Conservation (phyloP, 2,888 invertebrate genomes). For the Bruchidius siliquastri region DNA sequence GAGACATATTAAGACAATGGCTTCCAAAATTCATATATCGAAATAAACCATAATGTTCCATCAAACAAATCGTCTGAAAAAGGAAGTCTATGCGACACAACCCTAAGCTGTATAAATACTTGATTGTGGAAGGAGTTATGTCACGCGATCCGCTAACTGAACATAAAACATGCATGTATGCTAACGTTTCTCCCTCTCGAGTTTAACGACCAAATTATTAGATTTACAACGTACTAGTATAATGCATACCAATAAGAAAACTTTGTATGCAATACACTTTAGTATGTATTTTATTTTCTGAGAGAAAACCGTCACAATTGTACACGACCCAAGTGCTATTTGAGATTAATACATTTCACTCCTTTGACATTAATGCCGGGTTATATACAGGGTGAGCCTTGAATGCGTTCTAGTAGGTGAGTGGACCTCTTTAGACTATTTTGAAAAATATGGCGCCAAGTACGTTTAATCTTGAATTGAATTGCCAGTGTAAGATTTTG, state of each 20-base stretch:
- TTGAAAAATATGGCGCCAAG: too few relatives aligned
- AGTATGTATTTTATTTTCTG: too few relatives aligned
- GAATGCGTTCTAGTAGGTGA: too few relatives aligned
- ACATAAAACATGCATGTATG: neutral
- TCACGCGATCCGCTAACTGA: neutral
- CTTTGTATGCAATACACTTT: neutral
- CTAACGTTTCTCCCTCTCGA: neutral
- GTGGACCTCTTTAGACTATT: too few relatives aligned
- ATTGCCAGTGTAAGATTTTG: too few relatives aligned
- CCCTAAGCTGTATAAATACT: neutral
- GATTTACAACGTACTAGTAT: neutral
- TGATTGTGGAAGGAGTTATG: neutral
- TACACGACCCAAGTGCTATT: too few relatives aligned
- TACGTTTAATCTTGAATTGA: too few relatives aligned
- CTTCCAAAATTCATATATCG: neutral
- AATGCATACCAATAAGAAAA: neutral
- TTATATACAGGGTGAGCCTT: too few relatives aligned
- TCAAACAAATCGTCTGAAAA: neutral
- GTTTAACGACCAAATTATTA: neutral
- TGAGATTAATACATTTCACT: too few relatives aligned
- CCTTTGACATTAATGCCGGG: too few relatives aligned
- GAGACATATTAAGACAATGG: neutral
- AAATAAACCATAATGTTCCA: neutral
- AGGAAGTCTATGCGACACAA: neutral
- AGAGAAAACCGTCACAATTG: too few relatives aligned